Base-by-base conservation (phyloP, 2,888 invertebrate genomes). In the Baccha elongata region DNA sequence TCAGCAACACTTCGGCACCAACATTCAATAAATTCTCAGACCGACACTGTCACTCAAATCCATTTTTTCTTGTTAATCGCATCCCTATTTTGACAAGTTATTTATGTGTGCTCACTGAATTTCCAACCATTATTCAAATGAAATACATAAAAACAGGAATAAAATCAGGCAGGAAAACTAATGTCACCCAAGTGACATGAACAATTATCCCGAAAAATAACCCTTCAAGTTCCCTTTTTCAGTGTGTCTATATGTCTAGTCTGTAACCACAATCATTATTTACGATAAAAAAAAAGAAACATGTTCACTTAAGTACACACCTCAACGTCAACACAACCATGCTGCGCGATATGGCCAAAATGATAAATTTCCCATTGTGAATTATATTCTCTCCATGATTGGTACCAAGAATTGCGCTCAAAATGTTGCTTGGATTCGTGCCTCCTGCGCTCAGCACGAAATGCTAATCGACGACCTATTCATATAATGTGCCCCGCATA, bases 401-500 rank as follows among this genome's bases (percentile, higher is more conserved):
- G 64, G 68, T 80, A 72, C 83, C 72, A 68, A 78, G 83, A 83
- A 83, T 78, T 68, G 83, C 83, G 78, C 78, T 83, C 83, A 78
- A 53, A 83, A 67, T 65, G 69, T 19, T 68, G 62, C 71, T 64
- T 60, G 58, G 50, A 65, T 75, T 72, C 76, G 83, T 83, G 83
- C 78, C 72, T 83, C 50, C 53, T 72, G 78, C 71, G 72, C 78
- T 68, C 68, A 50, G 58, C 83, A 83, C 83, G 83, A 83, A 83
- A 78, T 83, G 73, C 78, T 83, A 83, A 83, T 83, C 83, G 78
- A 78, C 78, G 68, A 42, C 68, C 78, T 73, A 83, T 83, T 83
- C 83, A 83, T 83, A 78, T 83, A 78, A 83, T 83, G 83, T 73
- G 83, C 69, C 78, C 72, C 78, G 83, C 83, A 83, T 83, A 78